Conservation (phyloP, 2,113 vertebrate species). For the Melanostigma gelatinosum region DNA sequence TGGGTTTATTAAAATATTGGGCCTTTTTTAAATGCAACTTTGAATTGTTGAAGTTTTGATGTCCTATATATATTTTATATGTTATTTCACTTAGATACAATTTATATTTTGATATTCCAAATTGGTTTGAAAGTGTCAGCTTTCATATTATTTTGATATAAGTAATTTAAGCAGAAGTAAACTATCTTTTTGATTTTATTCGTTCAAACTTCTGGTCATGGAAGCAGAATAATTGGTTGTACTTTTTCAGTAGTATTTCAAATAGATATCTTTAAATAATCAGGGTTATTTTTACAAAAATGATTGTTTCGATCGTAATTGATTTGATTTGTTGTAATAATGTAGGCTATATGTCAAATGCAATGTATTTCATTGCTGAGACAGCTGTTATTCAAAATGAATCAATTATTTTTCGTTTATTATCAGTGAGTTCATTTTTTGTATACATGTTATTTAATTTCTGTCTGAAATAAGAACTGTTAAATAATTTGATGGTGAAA, state of each 20-base stretch:
- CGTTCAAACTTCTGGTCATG: conserved; percentile 1
- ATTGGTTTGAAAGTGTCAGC: not conserved
- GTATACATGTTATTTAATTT: conserved; percentile 8
- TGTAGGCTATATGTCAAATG: not conserved
- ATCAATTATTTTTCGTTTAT: not conserved
- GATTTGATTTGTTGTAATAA: conserved; percentile 3
- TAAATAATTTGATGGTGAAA: conserved; percentile 11
- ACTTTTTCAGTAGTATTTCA: conserved; percentile 16
- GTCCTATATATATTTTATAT: conserved; percentile 12
- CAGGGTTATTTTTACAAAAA: not conserved
- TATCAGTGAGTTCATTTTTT: not conserved
- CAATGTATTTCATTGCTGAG: not conserved
- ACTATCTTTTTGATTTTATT: conserved; percentile 11
- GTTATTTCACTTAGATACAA: not conserved
- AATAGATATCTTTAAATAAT: conserved; percentile 1
- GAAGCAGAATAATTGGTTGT: conserved; percentile 26
- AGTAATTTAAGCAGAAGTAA: conserved; percentile 13
- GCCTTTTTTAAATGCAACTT: conserved; percentile 40
- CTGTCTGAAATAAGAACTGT: not conserved
- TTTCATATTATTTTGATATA: not conserved
- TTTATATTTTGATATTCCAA: conserved; percentile 37
- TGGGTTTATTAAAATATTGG: conserved; percentile 9
- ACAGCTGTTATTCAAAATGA: not conserved
- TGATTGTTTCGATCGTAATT: not conserved
- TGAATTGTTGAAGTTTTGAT: conserved; percentile 19